Evolutionary conservation across 92 coral and sea anemone genomes (phyloP).

Genomic region (Desmophyllum pertusum): DNA sequence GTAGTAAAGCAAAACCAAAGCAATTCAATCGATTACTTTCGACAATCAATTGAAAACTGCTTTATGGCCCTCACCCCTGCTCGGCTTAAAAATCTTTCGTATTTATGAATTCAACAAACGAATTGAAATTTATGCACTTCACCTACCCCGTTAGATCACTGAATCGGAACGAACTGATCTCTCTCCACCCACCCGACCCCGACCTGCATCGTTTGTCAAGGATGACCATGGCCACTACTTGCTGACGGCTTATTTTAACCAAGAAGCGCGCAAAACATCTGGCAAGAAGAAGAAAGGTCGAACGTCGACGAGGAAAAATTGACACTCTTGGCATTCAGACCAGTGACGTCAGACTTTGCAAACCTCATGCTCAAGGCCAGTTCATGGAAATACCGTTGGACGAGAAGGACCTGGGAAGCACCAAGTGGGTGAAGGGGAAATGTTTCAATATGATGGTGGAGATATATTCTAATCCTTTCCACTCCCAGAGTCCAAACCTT

Average conservation of each 20-base stretch:
- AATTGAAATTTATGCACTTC: background rate
- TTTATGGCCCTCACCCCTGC: too few relatives aligned
- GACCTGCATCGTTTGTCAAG: constrained; percentile 31
- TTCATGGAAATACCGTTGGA: constrained; percentile 41
- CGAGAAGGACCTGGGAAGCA: constrained; percentile 23
- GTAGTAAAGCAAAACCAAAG: too few relatives aligned
- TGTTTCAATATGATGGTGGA: constrained; percentile 48
- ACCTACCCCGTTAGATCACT: constrained; percentile 20
- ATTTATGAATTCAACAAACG: background rate
- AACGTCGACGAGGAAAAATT: background rate
- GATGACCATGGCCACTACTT: constrained; percentile 46
- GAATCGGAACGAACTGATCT: constrained; percentile 29
- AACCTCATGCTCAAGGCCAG: too few relatives aligned
- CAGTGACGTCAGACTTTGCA: constrained; percentile 38
- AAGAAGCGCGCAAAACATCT: constrained; percentile 40
- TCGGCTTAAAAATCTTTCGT: background rate
- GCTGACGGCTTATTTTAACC: constrained; percentile 53
- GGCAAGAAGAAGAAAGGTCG: constrained; percentile 26
- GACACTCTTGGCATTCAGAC: constrained; percentile 44
- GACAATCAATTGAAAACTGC: too few relatives aligned
- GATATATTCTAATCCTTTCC: background rate
- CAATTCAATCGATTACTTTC: too few relatives aligned
- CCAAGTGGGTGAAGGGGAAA: constrained; percentile 52
- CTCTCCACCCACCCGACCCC: constrained; percentile 42
- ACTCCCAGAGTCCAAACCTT: too few relatives aligned